Conservation (phyloP, 2,113 vertebrate species). For the Pedionomus torquatus region DNA sequence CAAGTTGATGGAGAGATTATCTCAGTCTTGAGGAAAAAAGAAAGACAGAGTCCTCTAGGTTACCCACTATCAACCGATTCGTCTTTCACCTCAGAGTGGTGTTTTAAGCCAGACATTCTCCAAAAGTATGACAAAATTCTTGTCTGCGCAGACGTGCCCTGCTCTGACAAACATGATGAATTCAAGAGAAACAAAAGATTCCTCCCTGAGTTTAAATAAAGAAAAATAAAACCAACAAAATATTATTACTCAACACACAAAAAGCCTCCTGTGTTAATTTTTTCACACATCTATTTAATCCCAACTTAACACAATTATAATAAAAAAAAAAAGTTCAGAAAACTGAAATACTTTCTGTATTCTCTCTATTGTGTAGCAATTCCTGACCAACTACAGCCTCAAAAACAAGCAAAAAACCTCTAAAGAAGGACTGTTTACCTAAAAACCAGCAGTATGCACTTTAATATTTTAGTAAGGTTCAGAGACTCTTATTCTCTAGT, state of each 20-base stretch:
- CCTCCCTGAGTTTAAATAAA: not conserved
- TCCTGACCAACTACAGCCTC: not conserved
- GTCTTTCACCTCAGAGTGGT: not conserved
- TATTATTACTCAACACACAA: not conserved
- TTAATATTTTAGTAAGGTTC: not conserved
- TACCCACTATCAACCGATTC: not conserved
- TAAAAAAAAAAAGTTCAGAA: not conserved
- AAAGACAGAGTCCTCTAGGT: not conserved
- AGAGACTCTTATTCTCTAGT: not conserved
- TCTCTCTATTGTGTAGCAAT: not conserved
- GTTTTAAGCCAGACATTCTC: not conserved
- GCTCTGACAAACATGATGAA: not conserved
- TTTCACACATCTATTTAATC: not conserved
- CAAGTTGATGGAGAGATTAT: slow-evolving; percentile 37
- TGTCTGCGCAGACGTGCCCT: not conserved
- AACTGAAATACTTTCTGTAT: not conserved
- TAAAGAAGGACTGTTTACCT: not conserved
- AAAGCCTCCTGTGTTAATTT: not conserved
- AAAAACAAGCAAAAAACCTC: not conserved
- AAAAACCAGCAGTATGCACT: not conserved
- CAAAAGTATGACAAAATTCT: not conserved
- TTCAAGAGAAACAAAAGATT: not conserved
- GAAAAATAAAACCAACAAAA: not conserved
- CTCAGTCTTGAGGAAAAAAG: slow-evolving; percentile 24
- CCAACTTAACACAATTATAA: not conserved